A percentile compares a stretch with the other conserved stretches of the same genome.
These are phyloP conservation scores for Corticium candelabrum DNA, from an alignment of 37 sponge, comb jelly and placozoan genomes.

Conservation along the genomic window DNA sequence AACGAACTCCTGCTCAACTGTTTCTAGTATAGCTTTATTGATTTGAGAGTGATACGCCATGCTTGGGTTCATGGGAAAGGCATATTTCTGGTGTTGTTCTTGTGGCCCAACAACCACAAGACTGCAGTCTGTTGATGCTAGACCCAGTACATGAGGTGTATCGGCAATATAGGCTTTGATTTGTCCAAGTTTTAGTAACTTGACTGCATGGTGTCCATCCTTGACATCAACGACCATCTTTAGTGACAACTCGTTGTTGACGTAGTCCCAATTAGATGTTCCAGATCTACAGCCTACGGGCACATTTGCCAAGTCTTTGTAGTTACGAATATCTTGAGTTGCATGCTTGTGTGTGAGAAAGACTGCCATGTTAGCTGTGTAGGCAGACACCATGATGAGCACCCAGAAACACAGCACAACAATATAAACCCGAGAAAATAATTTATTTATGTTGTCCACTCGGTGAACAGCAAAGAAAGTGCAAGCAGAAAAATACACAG, in stretches of 20 bases:
- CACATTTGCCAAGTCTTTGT: neutral
- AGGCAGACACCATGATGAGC: neutral
- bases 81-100: neutral
- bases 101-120: neutral
- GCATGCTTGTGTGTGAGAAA: neutral
- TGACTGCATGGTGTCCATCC: neutral
- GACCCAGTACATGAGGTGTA: neutral
- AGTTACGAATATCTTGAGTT: no score
- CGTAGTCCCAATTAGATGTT: neutral
- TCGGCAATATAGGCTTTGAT: neutral
- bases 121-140: neutral
- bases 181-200: neutral
- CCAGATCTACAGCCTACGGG: neutral
- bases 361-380: slow-evolving; percentile 2
- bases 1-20: neutral
- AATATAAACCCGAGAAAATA: neutral
- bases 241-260: neutral
- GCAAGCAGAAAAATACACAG: neutral
- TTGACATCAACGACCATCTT: neutral
- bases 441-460: neutral
- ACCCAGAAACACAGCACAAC: neutral
- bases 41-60: neutral
- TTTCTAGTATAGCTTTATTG: neutral
- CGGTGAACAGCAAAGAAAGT: neutral
- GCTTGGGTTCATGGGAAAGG: neutral